Conservation (phyloP, 1,140 invertebrate species). For the Condylostylus longicornis region DNA sequence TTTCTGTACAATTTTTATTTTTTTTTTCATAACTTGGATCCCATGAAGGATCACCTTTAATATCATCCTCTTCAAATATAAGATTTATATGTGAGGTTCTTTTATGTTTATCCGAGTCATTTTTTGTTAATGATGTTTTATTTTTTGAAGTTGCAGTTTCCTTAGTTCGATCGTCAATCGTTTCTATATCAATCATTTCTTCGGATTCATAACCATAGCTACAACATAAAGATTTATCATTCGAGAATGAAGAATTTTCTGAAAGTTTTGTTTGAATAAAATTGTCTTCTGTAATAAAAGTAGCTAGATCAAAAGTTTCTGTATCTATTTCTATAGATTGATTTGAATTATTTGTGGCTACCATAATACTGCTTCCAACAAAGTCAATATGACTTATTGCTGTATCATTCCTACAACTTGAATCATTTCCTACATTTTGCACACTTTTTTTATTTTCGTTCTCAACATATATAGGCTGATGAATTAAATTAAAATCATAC, state of each 20-base stretch:
- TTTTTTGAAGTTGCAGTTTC: constrained; percentile 9
- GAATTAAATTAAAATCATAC: constrained; percentile 9
- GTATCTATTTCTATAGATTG: constrained; percentile 22
- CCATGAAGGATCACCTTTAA: constrained; percentile 26
- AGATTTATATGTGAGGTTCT: no score
- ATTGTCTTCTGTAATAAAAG: constrained; percentile 29
- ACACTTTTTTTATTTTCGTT: no score
- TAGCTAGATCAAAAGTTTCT: constrained; percentile 27
- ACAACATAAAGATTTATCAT: no score
- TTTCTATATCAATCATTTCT: constrained; percentile 28
- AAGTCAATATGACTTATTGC: no score
- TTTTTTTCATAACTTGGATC: constrained; percentile 18
- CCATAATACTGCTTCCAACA: no score
- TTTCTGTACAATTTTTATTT: background rate
- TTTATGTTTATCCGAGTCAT: background rate
- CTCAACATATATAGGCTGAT: constrained; percentile 3
- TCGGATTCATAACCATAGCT: constrained; percentile 24
- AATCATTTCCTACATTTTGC: background rate
- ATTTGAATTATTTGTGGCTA: constrained; percentile 18
- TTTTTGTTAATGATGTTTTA: constrained; percentile 3
- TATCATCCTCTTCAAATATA: constrained; percentile 26
- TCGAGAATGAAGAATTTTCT: no score
- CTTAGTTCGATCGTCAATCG: constrained; percentile 23
- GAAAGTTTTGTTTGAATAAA: no score
- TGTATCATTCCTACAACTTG: no score